A percentile compares a stretch with the other conserved stretches of the same genome.
Evolutionary conservation across 2,888 invertebrate genomes (phyloP).

Genomic region (Ametastegia equiseti): DNA sequence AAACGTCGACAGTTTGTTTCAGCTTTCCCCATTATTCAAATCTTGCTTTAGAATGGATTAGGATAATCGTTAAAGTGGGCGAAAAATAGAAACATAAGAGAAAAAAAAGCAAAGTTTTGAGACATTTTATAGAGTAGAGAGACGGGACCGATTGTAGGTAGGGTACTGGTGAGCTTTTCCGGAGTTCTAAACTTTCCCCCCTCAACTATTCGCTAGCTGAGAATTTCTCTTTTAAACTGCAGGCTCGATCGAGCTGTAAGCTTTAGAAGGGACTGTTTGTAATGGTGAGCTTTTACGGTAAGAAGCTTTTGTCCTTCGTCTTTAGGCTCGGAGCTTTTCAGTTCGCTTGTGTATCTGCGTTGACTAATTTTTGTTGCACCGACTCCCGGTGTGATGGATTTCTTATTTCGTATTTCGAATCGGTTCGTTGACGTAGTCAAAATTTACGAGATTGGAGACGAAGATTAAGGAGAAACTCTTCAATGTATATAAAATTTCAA

Average conservation of each 20-base stretch:
- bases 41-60: not conserved
- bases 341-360: not conserved
- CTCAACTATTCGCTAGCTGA: constrained; percentile 11
- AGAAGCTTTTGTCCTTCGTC: constrained; percentile 28
- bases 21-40: not conserved
- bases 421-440: not conserved
- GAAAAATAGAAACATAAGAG: not conserved
- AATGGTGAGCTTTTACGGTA: constrained; percentile 42
- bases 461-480: not conserved
- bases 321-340: constrained; percentile 35
- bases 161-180: constrained; percentile 7
- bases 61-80: not conserved
- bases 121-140: constrained; percentile 9
- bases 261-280: constrained; percentile 32
- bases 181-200: constrained; percentile 18
- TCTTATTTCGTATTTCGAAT: constrained; percentile 3
- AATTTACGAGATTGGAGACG: not conserved
- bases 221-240: constrained; percentile 13
- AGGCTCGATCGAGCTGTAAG: constrained; percentile 32
- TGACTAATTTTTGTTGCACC: not conserved
- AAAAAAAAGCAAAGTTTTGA: not conserved
- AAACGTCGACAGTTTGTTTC: not conserved
- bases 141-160: not conserved
- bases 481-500: not conserved
- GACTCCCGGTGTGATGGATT: too few relatives aligned